Base-by-base conservation (phyloP, 30 jellyfish, hydroid and myxozoan genomes). In the Chrysaora quinquecirrha region DNA sequence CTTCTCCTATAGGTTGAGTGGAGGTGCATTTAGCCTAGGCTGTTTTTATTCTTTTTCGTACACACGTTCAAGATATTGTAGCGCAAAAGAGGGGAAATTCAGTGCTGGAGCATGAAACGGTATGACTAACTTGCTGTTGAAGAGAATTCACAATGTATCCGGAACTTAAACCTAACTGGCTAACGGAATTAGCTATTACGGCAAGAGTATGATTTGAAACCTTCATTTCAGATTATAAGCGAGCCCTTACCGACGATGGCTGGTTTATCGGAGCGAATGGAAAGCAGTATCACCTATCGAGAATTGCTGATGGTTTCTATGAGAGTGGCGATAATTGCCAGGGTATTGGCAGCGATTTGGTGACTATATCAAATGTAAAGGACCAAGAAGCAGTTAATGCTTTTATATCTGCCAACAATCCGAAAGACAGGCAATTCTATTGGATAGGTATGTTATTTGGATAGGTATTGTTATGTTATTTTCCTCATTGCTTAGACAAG, bases 311-410 rank as follows among this genome's bases (percentile, higher is more conserved):
- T 34, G 87, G 87, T n/a, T 84, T 71, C 71, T 84, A 84, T 49
- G 84, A 74, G 69, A 75, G 49, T 76, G 76, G 86, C 18, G 95
- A 84, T 29, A 27, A 43, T 48, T 84, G 95, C 33, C 83, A 60
- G 49, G 21, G 62, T 18, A 65, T 27, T 20, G 78, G 78, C 0
- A 84, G 88, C 0, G 30, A 66, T 34, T n/a, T 84, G 14, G 95
- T 63, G 31, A 27, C 88, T n/a, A 50, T 84, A 34, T 27, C 32
- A 21, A 64, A 73, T 34, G 84, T 63, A 12, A 49, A 56, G 30
- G 88, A 84, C 47, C 95, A 84, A 48, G 88, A 56, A 65, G 60
- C 88, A 7, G 56, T 84, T 30, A 75, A 84, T 54, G 84, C 12
- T 47, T 58, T 70, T 32, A 54, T 70, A 54, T 58, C 32, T 11